Evolutionary conservation across 2,888 invertebrate genomes (phyloP).

Genomic region (Trachelus stipa): DNA sequence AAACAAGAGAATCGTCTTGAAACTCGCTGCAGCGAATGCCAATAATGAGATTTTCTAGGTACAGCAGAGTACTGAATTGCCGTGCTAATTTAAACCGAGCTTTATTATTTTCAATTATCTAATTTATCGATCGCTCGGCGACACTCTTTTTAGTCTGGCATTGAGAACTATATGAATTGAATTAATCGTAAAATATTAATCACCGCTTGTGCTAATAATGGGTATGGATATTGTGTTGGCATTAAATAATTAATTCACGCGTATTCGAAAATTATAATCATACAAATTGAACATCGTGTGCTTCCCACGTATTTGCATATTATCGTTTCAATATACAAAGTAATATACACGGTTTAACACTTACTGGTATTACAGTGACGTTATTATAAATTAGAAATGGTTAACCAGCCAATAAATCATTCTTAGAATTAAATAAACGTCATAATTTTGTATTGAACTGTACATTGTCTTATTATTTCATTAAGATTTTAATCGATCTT

Average conservation of each 20-base stretch:
- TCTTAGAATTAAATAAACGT: not conserved
- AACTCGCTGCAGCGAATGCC: not conserved
- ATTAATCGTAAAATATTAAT: not conserved
- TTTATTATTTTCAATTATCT: not conserved
- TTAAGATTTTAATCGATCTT: not conserved
- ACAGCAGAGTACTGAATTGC: not conserved
- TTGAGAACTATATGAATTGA: not conserved
- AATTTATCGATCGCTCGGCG: not conserved
- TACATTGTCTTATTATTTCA: not conserved
- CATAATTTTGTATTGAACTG: not conserved
- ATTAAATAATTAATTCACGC: not conserved
- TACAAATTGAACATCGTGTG: conserved; percentile 36
- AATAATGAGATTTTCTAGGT: not conserved
- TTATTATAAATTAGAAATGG: not conserved
- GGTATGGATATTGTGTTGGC: not conserved
- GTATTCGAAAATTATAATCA: conserved; percentile 18
- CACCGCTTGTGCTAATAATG: not conserved
- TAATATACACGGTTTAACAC: not conserved
- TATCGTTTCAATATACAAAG: conserved; percentile 7
- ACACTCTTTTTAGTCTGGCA: not conserved
- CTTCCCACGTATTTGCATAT: conserved; percentile 37
- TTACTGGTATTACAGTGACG: not conserved
- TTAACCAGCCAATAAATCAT: not conserved
- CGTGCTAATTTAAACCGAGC: not conserved
- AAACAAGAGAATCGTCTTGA: not conserved